Conservation (phyloP, 2,888 invertebrate species). For the Limnephilus rhombicus region DNA sequence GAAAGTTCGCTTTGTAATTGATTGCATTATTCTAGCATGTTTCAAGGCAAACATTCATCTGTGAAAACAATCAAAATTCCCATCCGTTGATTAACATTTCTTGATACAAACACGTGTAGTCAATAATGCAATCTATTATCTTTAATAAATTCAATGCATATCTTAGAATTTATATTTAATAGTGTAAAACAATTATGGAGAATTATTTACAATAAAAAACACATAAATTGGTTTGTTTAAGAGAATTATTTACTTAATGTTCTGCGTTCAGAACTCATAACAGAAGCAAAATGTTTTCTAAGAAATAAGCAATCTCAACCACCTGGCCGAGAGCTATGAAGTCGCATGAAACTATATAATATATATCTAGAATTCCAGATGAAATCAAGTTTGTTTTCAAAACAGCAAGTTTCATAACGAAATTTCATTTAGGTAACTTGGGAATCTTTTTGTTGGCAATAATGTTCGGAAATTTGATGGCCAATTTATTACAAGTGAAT, state of each 20-base stretch:
- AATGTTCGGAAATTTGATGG: neutral
- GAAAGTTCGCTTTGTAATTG: too few species aligned
- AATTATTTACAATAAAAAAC: neutral
- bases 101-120: too few species aligned
- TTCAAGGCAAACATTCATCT: too few species aligned
- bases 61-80: too few species aligned
- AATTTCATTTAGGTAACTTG: neutral
- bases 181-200: neutral
- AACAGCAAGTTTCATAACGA: neutral
- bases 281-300: neutral
- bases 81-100: too few species aligned
- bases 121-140: too few species aligned
- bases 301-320: conserved; percentile 2
- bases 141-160: too few species aligned
- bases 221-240: too few species aligned
- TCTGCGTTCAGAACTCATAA: neutral
- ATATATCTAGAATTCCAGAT: neutral
- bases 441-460: neutral
- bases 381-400: conserved; percentile 9
- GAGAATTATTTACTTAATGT: neutral
- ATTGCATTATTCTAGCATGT: too few species aligned
- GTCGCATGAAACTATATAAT: neutral
- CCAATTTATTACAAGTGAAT: neutral
- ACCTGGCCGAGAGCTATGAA: conserved; percentile 15
- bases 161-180: too few species aligned